Evolutionary conservation across 2,888 invertebrate genomes (phyloP).

Genomic region (Agelastica alni): DNA sequence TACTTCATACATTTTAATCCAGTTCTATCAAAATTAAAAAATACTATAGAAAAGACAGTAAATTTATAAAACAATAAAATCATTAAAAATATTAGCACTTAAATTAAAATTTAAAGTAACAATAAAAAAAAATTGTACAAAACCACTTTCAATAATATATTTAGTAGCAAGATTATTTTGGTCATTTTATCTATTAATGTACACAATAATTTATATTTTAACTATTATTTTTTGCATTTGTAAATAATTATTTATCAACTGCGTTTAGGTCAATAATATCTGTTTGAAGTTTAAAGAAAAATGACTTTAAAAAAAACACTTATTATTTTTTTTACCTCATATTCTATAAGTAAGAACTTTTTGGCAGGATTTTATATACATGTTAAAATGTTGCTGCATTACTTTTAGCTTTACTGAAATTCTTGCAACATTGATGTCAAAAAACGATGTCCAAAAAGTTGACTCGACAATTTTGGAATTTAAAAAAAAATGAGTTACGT

Average conservation of each 20-base stretch:
- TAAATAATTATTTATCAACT: not conserved
- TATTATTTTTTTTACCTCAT: no score
- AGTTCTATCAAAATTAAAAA: not conserved
- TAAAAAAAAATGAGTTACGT: no score
- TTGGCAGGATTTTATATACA: slow-evolving; percentile 21
- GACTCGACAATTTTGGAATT: no score
- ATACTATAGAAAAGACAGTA: slow-evolving; percentile 3
- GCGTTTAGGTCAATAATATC: no score
- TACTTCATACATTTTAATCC: not conserved
- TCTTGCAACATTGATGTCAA: no score
- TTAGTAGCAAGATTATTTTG: slow-evolving; percentile 12
- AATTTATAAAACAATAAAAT: not conserved
- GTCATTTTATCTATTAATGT: slow-evolving; percentile 11
- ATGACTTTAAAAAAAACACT: no score
- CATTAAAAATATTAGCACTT: not conserved
- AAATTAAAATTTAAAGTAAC: not conserved
- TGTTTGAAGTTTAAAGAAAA: no score
- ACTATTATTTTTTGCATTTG: not conserved
- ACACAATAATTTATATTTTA: not conserved
- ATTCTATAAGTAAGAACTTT: no score
- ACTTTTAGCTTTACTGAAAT: no score
- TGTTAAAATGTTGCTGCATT: not conserved
- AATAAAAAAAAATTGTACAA: slow-evolving; percentile 7
- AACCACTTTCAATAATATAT: slow-evolving; percentile 18
- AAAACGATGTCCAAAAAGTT: no score